A percentile compares a stretch with the other conserved stretches of the same genome.
Conservation (phyloP, 2,113 vertebrate species). For the Trogon surrucura region DNA sequence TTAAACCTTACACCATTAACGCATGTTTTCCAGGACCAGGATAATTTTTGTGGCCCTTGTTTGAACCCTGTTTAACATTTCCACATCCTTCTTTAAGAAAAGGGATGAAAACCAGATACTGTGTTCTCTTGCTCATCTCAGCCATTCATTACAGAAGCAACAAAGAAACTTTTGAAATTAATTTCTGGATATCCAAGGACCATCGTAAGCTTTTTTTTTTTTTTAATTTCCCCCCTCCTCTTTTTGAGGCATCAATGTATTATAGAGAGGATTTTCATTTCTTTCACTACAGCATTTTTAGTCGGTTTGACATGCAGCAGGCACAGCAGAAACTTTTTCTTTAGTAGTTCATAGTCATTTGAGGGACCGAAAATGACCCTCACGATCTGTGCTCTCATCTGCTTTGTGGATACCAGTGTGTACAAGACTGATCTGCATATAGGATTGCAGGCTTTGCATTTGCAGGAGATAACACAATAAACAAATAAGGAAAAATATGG, state of each 20-base stretch:
- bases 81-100: neutral
- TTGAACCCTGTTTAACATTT: neutral
- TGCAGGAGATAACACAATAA: neutral
- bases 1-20: neutral
- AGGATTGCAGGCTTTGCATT: neutral
- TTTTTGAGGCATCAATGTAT: neutral
- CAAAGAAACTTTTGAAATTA: neutral
- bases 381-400: neutral
- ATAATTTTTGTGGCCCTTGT: neutral
- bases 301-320: neutral
- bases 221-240: accelerated
- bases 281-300: neutral
- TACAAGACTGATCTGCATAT: neutral
- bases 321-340: neutral
- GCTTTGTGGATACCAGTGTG: neutral
- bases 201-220: neutral
- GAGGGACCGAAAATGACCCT: neutral
- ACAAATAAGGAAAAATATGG: neutral
- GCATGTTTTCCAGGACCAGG: neutral
- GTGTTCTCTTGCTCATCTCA: neutral
- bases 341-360: neutral
- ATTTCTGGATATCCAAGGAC: neutral
- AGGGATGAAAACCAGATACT: neutral
- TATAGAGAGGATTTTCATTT: neutral
- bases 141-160: neutral